Conservation (phyloP, 2,888 invertebrate species). For the Pseudoips prasinana region DNA sequence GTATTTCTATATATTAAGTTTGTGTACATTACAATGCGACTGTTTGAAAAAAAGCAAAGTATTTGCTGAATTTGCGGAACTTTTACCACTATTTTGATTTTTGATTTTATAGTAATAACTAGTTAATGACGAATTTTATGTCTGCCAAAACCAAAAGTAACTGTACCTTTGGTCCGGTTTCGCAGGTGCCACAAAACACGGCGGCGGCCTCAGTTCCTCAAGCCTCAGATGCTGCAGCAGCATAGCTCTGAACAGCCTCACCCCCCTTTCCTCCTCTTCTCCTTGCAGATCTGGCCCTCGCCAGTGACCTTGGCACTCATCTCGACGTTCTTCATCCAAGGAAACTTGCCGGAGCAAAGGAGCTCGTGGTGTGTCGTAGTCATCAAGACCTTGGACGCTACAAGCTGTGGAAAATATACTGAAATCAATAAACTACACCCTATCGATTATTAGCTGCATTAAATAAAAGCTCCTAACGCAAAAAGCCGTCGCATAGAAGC, state of each 20-base stretch:
- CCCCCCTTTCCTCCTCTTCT: slow-evolving; percentile 72
- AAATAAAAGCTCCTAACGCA: no score
- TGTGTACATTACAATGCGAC: no score
- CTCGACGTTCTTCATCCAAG: slow-evolving; percentile 71
- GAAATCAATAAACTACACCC: no score
- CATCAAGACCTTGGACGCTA: slow-evolving; percentile 72
- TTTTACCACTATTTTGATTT: no score
- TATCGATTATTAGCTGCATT: no score
- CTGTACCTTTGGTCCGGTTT: slow-evolving; percentile 70
- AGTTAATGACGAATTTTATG: no score
- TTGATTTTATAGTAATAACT: no score
- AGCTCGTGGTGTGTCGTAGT: slow-evolving; percentile 67
- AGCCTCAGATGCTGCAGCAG: slow-evolving; percentile 67
- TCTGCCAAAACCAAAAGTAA: no score
- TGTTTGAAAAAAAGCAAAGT: no score
- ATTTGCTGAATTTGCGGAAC: no score
- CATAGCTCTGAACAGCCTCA: slow-evolving; percentile 74
- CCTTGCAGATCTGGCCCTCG: slow-evolving; percentile 62
- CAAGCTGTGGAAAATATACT: slow-evolving; percentile 46
- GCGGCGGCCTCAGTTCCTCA: slow-evolving; percentile 68
- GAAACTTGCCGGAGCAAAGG: slow-evolving; percentile 73
- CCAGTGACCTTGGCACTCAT: slow-evolving; percentile 78
- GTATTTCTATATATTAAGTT: no score
- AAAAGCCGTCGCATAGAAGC: no score
- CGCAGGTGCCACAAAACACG: slow-evolving; percentile 63